Evolutionary conservation across 1,140 invertebrate species (phyloP), one percentile per base, ranked within the genome.

Genomic region (Sinonovacula constricta): DNA sequence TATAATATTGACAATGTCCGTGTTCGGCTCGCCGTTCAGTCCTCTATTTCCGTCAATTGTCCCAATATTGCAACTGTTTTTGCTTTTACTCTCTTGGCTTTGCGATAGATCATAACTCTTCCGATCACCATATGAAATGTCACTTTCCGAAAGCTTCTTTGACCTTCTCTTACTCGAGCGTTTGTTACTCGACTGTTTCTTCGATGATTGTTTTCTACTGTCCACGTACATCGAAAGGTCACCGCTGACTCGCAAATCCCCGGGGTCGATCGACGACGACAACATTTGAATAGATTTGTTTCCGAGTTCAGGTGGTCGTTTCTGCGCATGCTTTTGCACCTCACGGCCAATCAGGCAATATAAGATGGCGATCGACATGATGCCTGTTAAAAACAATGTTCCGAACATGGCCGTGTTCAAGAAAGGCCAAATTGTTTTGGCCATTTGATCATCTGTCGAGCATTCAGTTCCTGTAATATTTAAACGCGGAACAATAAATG

Each of bases 401-500:
- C 72, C 63, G 31, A 67, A 76, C 0, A 67, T 24, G 26, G 36
- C 2, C 4, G 36, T 26, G 30, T 76, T 56, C 22, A 67, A 15
- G 24, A 76, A 67, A 18, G 72, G 72, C 57, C 36, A 67, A 18
- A 18, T 34, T 24, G 60, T 39, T 3, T 36, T 30, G 3, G 30
- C 5, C 63, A 76, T 76, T n/a, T 36, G 49, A 36, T 76, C 72
- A 22, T 33, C 51, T 22, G 53, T 76, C 3, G 72, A 67, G 22
- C 72, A 76, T 45, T 76, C 72, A 15, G 72, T 67, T 18, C 33
- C 72, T 3, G 72, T 76, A 14, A 76, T 22, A 59, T 76, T 76
- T 31, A 39, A 67, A 53, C 63, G 54, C 36, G 49, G 36, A 26
- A 76, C 45, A 39, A 33, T 18, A 54, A 67, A 76, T 3, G 72